A percentile compares a stretch with the other conserved stretches of the same genome.
These are phyloP conservation scores for Propithecus coquereli DNA, from an alignment of 2,113 vertebrate genomes.

Conservation along the genomic window DNA sequence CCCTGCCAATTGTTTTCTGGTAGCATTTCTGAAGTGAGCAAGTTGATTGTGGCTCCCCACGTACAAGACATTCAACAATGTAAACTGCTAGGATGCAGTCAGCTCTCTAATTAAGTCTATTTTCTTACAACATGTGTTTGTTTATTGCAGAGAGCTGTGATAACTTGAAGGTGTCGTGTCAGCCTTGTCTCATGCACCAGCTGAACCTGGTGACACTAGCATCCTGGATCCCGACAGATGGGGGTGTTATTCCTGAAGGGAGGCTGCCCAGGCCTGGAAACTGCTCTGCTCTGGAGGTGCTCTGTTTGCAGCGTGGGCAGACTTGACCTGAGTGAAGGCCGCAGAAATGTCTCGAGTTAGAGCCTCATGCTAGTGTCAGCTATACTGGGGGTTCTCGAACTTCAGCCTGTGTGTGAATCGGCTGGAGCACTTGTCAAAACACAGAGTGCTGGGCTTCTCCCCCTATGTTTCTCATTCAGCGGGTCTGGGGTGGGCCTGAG, in stretches of 20 bases:
- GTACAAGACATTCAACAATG: not conserved
- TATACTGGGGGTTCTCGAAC: not conserved
- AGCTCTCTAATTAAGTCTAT: constrained; percentile 34
- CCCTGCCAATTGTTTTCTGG: not conserved
- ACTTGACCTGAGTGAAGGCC: not conserved
- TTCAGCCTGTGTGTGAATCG: not conserved
- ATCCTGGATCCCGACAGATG: not conserved
- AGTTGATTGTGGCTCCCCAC: not conserved
- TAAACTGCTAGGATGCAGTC: not conserved
- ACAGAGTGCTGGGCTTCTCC: not conserved
- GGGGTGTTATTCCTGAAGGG: not conserved
- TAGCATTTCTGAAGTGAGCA: not conserved
- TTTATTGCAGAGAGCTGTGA: constrained; percentile 31
- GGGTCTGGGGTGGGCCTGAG: not conserved
- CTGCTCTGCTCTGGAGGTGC: not conserved
- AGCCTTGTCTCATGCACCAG: not conserved
- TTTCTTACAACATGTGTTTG: constrained; percentile 32
- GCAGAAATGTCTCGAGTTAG: not conserved
- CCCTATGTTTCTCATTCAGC: not conserved
- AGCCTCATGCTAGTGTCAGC: not conserved
- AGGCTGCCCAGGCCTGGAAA: not conserved
- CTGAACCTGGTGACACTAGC: not conserved
- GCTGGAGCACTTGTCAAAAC: not conserved
- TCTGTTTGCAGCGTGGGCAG: not conserved
- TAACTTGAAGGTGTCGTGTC: not conserved